Base-by-base conservation (phyloP, 2,888 invertebrate species). In the Apeira syringaria region DNA sequence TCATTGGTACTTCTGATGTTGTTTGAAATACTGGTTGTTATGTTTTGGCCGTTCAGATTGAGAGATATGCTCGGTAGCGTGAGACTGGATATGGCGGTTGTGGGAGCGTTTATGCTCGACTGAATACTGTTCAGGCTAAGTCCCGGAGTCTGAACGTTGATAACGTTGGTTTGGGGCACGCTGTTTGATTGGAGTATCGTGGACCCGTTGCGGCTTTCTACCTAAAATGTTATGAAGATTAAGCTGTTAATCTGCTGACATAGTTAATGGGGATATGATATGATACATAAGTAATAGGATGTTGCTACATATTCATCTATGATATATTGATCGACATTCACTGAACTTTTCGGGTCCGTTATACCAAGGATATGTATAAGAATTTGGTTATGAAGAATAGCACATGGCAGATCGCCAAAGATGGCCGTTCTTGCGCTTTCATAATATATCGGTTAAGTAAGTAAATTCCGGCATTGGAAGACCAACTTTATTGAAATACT, bases 181-280 rank as follows among this genome's bases (percentile, higher is more conserved):
- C 61, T 81, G 1, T 61, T 81, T 1, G 73, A 59, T 56, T 82
- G 86, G 5, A 81, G 62, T 27, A 71, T 77, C 8, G 81, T 59
- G 1, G 77, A 71, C 1, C 84, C 86, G 57, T 87, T 88, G 38
- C 90, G 75, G 52, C 69, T 83, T 44, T 90, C 90, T 7, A 81
- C 72, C 90, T 90, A 68, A 7, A 20, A 20, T 2, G 45, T 32
- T 10, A 4, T n/a, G n/a, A 12, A 27, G 5, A 12, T n/a, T 15
- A 15, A n/a, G 15, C 20, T 20, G 7, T 20, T 2, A 20, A 20
- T 20, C 7, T 13, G 7, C 7, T 13, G 12, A 27, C 10, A n/a
- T 12, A 50, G 35, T 27, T 11, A 1, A 11, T 1, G 4, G 7
- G 18, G 1, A 30, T 5, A 5, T 1, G 6, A 17, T 17, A 1